Evolutionary conservation across 2,797 vertebrate genomes (phyloP), one percentile per base, ranked within the genome.

Genomic region (Setipinna tenuifilis): DNA sequence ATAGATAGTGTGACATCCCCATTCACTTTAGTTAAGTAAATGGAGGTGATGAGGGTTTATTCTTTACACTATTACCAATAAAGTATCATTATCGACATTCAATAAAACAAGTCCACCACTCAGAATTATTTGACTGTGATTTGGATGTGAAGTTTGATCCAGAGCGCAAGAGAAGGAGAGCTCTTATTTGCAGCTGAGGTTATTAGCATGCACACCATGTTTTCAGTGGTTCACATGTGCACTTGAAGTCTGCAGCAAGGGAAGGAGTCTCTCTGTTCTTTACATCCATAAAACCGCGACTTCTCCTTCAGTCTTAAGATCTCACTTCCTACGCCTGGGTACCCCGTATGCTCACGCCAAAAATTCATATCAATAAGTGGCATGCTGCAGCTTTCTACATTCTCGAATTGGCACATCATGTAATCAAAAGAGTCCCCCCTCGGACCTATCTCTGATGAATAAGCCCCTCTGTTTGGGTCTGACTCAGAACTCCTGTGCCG

Each of bases 401-500:
- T 54, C 50, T 54, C 50, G 14, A 54, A 54, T 9, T 54, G 50
- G 14, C 50, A 9, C 50, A 54, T 0, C 50, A 54, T 0, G 14
- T 2, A 54, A 10, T 54, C 50, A 54, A 54, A 54, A 54, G 11
- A 83, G 80, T 14, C 59, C 82, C 71, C 68, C 71, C 35, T 78
- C 71, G 19, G 71, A 78, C 10, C 16, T 0, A 19, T 21, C 71
- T 78, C 71, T 41, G 35, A 78, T 78, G 71, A 78, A 78, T 78
- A 78, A 78, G 71, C 68, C n/a, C n/a, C 48, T 68, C 78, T 58
- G 46, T 75, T 61, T 48, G 44, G 31, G n/a, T 44, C 86, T 35
- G 65, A 75, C 28, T 84, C 83, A 58, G 28, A 58, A 62, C 44
- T 84, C 81, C 23, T 84, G 59, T 78, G 31, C 71, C n/a, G n/a